Percentiles rank a stretch among this genome's conserved stretches.
Conservation (phyloP, 2,797 vertebrate genomes). For the Pseudomugil tenellus region DNA sequence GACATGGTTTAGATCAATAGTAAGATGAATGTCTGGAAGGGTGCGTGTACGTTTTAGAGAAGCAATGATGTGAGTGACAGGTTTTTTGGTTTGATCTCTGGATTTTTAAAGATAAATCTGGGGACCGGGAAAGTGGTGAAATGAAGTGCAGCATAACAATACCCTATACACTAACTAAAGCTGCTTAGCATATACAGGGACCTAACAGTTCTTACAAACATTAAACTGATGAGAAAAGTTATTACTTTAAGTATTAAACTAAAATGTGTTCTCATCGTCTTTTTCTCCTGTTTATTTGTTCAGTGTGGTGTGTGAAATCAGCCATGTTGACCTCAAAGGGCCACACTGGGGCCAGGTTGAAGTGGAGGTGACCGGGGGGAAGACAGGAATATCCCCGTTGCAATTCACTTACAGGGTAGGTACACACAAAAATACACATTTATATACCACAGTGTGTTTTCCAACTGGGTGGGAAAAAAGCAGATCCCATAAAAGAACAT, state of each 20-base stretch:
- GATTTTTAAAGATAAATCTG: neutral
- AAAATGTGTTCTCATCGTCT: neutral
- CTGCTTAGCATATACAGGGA: neutral
- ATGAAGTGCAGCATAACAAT: neutral
- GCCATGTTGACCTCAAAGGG: conserved; percentile 35
- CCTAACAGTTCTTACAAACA: neutral
- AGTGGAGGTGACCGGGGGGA: conserved; percentile 86
- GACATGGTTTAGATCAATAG: neutral
- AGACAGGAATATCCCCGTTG: conserved; percentile 83
- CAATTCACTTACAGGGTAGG: conserved; percentile 90
- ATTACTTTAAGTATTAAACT: neutral
- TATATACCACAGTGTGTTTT: neutral
- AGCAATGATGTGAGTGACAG: neutral
- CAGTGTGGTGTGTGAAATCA: conserved; percentile 92
- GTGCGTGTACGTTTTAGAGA: neutral
- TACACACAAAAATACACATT: neutral
- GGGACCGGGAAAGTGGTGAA: neutral
- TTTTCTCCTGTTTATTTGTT: conserved; percentile 16
- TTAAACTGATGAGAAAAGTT: neutral
- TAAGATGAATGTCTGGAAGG: neutral
- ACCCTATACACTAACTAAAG: neutral
- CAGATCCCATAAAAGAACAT: no score
- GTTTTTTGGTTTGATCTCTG: neutral
- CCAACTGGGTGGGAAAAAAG: neutral
- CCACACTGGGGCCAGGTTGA: conserved; percentile 70